Evolutionary conservation across 1,140 invertebrate species (phyloP).

Genomic region (Drosophila baimaii): DNA sequence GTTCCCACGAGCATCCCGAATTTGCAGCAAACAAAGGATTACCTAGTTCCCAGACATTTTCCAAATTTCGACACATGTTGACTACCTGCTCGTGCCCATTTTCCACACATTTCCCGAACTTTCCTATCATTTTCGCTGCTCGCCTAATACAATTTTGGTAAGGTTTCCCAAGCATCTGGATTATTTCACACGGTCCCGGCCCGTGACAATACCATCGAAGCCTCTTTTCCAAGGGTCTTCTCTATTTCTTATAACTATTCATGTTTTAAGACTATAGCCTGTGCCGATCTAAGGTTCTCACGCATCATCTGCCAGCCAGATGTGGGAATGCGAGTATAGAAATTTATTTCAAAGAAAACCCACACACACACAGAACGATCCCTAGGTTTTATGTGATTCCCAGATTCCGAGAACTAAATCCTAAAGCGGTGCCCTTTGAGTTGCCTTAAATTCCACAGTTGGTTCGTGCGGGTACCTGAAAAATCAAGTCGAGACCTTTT

Average conservation of each 20-base stretch:
- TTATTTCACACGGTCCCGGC: slow-evolving; percentile 46
- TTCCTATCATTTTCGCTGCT: background rate
- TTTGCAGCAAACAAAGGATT: slow-evolving; percentile 20
- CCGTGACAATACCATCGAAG: slow-evolving; percentile 18
- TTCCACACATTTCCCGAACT: background rate
- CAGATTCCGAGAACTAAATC: slow-evolving; percentile 28
- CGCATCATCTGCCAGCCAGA: slow-evolving; percentile 45
- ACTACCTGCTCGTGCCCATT: slow-evolving; percentile 37
- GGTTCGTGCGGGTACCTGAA: slow-evolving; percentile 32
- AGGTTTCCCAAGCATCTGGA: slow-evolving; percentile 39
- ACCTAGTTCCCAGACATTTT: slow-evolving; percentile 21
- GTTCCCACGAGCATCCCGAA: slow-evolving; percentile 7
- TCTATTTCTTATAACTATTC: slow-evolving; percentile 7
- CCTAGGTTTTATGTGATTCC: slow-evolving; percentile 19
- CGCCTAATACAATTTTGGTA: slow-evolving; percentile 3
- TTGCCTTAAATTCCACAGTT: slow-evolving; percentile 20
- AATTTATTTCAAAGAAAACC: slow-evolving; percentile 16
- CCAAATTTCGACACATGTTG: background rate
- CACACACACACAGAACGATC: slow-evolving; percentile 26
- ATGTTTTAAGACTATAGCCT: slow-evolving; percentile 7
- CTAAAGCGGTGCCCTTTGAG: slow-evolving; percentile 30
- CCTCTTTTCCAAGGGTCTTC: slow-evolving; percentile 1
- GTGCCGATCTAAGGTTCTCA: slow-evolving; percentile 41
- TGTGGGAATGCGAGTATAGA: slow-evolving; percentile 21
- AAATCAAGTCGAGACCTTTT: background rate